Base-by-base conservation (phyloP, 2,113 vertebrate species). In the Nothoprocta pentlandii region DNA sequence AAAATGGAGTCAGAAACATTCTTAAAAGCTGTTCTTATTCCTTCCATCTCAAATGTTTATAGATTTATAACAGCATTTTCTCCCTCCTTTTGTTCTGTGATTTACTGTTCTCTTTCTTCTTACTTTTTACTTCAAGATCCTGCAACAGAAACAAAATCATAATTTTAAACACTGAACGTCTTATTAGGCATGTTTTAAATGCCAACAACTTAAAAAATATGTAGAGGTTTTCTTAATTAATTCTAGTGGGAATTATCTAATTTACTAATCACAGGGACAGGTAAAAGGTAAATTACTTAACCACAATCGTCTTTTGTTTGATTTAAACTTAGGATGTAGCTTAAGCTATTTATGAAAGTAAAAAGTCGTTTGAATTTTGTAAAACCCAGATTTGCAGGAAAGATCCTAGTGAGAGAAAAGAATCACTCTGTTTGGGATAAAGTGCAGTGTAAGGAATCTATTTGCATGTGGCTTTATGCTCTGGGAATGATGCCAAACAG, bases 401-500 rank as follows among this genome's bases (percentile, higher is more conserved):
- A 80, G 82, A 87, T 89, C 66, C 64, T 89, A 96, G 94, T 71
- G 90, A 84, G 79, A 91, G 80, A 87, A 92, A 74, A 83, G 64
- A 89, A 94, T 95, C 61, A 56, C 91, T 39, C 47, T 92, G 68
- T 62, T 80, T 94, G 89, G 89, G 85, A 80, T 92, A 95, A 96
- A 95, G 92, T 85, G 46, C 87, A 51, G 90, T 58, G 93, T 84
- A 96, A 97, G 91, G 95, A 96, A 95, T 96, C 94, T 97, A 95
- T 97, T 91, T 97, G 95, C 93, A 78, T 97, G 94, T 96, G 91
- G 92, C 95, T 96, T 97, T 97, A 32, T 94, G 88, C 70, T 80
- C 95, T 96, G 95, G 97, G 97, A 97, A 92, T 95, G 91, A 88
- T 95, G 96, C 96, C 96, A 97, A 97, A 96, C 96, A 97, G 96